Conservation (phyloP, 2,888 invertebrate genomes). For the Luperina nickerlii region DNA sequence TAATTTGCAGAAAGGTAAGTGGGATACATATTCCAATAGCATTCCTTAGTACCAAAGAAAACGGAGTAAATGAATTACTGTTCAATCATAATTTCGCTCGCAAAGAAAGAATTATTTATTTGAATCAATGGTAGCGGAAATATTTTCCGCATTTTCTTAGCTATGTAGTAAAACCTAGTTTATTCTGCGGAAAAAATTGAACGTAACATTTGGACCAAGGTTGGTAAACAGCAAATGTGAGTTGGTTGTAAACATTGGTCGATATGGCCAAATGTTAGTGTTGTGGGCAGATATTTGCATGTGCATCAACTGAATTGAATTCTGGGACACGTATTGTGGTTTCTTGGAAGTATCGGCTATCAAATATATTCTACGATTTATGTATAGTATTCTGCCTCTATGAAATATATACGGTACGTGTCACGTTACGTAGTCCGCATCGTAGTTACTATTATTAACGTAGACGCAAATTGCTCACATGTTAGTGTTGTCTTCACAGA, state of each 20-base stretch:
- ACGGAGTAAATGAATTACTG: constrained; percentile 48
- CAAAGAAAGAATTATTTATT: constrained; percentile 53
- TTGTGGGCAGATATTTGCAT: constrained; percentile 38
- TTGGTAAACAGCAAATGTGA: constrained; percentile 19
- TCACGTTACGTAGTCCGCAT: background rate
- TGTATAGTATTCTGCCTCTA: background rate
- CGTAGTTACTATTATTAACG: background rate
- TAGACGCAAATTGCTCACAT: too few species aligned
- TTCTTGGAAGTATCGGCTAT: constrained; percentile 1
- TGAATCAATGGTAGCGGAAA: constrained; percentile 37
- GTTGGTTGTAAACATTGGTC: constrained; percentile 23
- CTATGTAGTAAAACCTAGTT: background rate
- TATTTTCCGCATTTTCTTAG: constrained; percentile 39
- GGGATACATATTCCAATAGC: constrained; percentile 34
- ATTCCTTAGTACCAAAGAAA: constrained; percentile 8
- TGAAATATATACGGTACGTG: background rate
- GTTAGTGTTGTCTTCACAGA: background rate
- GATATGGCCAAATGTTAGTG: constrained; percentile 5
- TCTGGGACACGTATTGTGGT: constrained; percentile 39
- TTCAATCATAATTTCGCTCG: constrained; percentile 55
- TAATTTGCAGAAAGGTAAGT: constrained; percentile 42
- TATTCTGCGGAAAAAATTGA: constrained; percentile 13
- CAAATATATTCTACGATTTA: constrained; percentile 3
- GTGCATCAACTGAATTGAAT: constrained; percentile 43
- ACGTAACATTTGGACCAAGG: constrained; percentile 12